phyloP scores from a whole-genome alignment of 2,113 vertebrate genomes.

The Sinocyclocheilus anshuiensis region DNA sequence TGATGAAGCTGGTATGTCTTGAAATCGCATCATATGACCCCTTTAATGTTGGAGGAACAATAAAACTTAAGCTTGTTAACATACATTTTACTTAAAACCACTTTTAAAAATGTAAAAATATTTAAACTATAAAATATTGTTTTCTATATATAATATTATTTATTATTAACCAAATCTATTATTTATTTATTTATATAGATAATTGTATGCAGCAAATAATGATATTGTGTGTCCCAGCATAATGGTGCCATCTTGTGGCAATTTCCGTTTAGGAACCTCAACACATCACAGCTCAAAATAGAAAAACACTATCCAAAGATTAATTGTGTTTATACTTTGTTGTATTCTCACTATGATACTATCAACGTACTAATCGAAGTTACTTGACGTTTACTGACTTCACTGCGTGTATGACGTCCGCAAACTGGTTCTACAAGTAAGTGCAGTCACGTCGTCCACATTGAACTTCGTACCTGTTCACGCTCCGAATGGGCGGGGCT shows the following conservation, averaged over 20 bases:
- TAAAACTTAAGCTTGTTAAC: no score
- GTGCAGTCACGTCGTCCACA: background rate
- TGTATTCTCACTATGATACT: background rate
- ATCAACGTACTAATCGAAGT: background rate
- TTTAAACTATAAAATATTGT: no score
- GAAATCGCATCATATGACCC: no score
- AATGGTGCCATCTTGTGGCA: constrained; percentile 56
- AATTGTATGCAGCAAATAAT: background rate
- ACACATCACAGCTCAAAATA: background rate
- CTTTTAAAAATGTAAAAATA: no score
- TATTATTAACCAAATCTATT: no score
- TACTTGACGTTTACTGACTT: background rate
- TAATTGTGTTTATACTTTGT: background rate
- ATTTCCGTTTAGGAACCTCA: background rate
- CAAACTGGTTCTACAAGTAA: background rate
- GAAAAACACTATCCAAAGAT: background rate
- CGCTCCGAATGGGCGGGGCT: background rate
- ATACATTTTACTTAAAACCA: background rate
- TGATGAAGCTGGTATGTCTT: no score
- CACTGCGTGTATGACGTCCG: background rate
- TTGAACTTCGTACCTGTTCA: constrained; percentile 23
- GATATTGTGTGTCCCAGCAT: background rate
- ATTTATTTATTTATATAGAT: background rate
- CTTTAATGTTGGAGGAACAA: no score
- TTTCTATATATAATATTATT: no score